Evolutionary conservation across 2,888 invertebrate species (phyloP), one percentile per base, ranked within the genome.

Genomic region (Archips crataeganus): DNA sequence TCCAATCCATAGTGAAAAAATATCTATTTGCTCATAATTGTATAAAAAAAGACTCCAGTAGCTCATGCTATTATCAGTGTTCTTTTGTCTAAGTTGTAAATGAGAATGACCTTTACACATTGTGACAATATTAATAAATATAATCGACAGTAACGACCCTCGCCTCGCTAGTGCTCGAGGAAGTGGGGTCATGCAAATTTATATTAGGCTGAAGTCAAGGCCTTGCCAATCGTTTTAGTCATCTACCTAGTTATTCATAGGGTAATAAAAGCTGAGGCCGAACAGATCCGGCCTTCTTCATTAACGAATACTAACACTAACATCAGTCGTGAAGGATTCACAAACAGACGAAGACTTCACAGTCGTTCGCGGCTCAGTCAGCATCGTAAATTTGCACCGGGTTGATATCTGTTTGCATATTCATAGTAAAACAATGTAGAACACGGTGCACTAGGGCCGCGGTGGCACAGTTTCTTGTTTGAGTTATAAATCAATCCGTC

Each of bases 161-260:
- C 87, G 81, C 90, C 89, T 91, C 87, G 81, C 80, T 80, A 85
- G 76, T 80, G 81, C 85, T 89, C 85, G 85, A 91, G 93, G 93
- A 94, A 94, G 92, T 92, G 85, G 89, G 92, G 90, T 92, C 89
- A 89, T 84, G 88, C 87, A 89, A 74, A 88, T 92, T 90, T 90
- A 90, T 91, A 92, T 91, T 90, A 89, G 90, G 85, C 89, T 84
- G 88, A 89, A 93, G 90, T 92, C 94, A 92, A 93, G 93, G 94
- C 87, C 87, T 82, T 80, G 86, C 90, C 91, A 93, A 92, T 93
- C 91, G 89, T 90, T 90, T 90, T 87, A 88, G 87, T 87, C 90
- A 87, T 91, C 90, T 65, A 61, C 61, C 69, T 90, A 90, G 85
- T 89, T 88, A 88, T 88, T 89, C 89, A 88, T 89, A 89, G 90